A percentile compares a stretch with the other conserved stretches of the same genome.
These are phyloP conservation scores for Lanius collurio DNA, from an alignment of 2,113 vertebrate species.

Conservation along the genomic window DNA sequence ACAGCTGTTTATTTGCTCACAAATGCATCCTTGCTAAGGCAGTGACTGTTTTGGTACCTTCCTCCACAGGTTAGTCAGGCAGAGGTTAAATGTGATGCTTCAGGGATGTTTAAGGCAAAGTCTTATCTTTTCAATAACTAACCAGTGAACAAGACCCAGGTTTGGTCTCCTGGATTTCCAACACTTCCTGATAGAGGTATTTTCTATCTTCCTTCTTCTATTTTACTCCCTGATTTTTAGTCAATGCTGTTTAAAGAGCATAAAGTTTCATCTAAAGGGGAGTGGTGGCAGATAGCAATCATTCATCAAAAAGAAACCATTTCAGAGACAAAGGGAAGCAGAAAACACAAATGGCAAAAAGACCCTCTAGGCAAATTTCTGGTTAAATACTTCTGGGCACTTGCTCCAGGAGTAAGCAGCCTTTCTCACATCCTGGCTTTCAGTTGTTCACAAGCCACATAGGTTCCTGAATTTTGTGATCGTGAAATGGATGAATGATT, in stretches of 20 bases:
- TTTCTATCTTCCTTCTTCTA: not conserved
- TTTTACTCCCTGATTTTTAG: not conserved
- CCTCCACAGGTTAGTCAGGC: not conserved
- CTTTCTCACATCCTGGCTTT: not conserved
- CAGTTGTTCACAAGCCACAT: not conserved
- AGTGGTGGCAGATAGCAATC: not conserved
- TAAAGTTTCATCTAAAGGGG: not conserved
- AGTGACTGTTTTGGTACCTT: not conserved
- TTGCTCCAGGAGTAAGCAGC: not conserved
- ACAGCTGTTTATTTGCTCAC: not conserved
- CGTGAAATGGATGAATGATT: accelerated
- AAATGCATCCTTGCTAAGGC: not conserved
- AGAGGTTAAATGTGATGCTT: not conserved
- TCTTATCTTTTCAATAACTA: not conserved
- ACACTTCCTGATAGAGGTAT: not conserved
- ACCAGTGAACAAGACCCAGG: not conserved
- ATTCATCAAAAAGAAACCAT: not conserved
- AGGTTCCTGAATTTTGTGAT: not conserved
- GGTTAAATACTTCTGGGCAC: not conserved
- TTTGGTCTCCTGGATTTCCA: not conserved
- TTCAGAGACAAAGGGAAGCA: not conserved
- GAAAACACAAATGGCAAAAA: not conserved
- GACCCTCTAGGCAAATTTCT: constrained; percentile 17
- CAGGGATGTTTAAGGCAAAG: not conserved
- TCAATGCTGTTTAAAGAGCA: not conserved